Percentiles rank a stretch among this genome's conserved stretches.
Conservation (phyloP, 2,113 vertebrate genomes). For the Bagarius yarrelli region DNA sequence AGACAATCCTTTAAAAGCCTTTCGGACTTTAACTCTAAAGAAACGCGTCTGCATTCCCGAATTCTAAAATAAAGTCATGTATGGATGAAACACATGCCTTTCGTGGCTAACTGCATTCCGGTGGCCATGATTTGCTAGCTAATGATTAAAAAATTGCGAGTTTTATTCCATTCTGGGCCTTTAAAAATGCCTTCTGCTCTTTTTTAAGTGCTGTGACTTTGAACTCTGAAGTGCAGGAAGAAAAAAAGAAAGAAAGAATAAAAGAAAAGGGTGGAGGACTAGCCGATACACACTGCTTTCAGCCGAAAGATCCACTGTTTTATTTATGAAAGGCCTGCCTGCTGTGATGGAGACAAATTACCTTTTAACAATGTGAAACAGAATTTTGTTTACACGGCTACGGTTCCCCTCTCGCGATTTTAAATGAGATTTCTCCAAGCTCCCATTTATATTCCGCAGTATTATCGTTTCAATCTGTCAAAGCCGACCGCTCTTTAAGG, state of each 20-base stretch:
- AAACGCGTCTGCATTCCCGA: not conserved
- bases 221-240: conserved; percentile 40
- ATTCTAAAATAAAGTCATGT: not conserved
- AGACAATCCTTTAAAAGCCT: not conserved
- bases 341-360: conserved; percentile 74
- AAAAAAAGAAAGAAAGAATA: conserved; percentile 48
- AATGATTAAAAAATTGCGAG: not conserved
- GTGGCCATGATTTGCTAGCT: not conserved
- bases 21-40: not conserved
- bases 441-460: conserved; percentile 70
- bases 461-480: conserved; percentile 74
- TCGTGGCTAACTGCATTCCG: not conserved
- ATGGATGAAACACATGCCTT: not conserved
- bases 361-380: conserved; percentile 79
- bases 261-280: conserved; percentile 37
- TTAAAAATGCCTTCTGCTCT: not conserved
- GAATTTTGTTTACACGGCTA: conserved; percentile 78
- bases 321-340: conserved; percentile 74
- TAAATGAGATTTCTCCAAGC: conserved; percentile 74
- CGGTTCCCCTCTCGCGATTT: conserved; percentile 64
- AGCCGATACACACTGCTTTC: conserved; percentile 49
- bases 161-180: conserved; percentile 25
- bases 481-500: conserved; percentile 67
- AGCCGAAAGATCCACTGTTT: conserved; percentile 71
- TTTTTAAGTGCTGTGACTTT: conserved; percentile 38